Evolutionary conservation across 30 jellyfish, hydroid and myxozoan genomes (phyloP).

Genomic region (Hydractinia echinata): DNA sequence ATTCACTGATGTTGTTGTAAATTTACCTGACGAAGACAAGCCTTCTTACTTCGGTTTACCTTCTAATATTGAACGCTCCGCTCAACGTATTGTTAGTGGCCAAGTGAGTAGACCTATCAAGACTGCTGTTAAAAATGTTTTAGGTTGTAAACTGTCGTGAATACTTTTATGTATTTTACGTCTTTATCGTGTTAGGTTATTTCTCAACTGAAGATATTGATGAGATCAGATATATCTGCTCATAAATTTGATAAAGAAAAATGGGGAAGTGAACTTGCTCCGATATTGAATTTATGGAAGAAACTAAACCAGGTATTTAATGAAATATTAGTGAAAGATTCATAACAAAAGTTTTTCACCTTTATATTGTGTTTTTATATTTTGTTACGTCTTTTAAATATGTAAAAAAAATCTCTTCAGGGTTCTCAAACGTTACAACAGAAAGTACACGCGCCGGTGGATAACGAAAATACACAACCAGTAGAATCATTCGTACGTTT

Average conservation of each 20-base stretch:
- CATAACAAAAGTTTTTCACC: no score
- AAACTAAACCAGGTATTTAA: slow-evolving; percentile 75
- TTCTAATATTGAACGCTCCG: slow-evolving; percentile 80
- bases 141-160: not conserved
- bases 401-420: slow-evolving; percentile 18
- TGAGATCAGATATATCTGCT: slow-evolving; percentile 85
- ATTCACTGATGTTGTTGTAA: slow-evolving; percentile 41
- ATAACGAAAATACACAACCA: slow-evolving; percentile 58
- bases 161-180: not conserved
- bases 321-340: not conserved
- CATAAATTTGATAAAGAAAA: slow-evolving; percentile 85
- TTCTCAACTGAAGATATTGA: slow-evolving; percentile 61
- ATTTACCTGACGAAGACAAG: slow-evolving; percentile 88
- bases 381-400: not conserved
- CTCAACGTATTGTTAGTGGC: slow-evolving; percentile 76
- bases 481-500: slow-evolving; percentile 65
- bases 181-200: slow-evolving; percentile 54
- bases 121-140: no score
- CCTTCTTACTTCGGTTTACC: slow-evolving; percentile 90
- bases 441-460: slow-evolving; percentile 61
- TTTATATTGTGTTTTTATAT: not conserved
- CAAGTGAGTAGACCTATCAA: slow-evolving; percentile 42
- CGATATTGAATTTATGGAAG: slow-evolving; percentile 86
- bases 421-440: slow-evolving; percentile 73
- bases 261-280: slow-evolving; percentile 94